A percentile compares a stretch with the other conserved stretches of the same genome.
Conservation (phyloP, 2,113 vertebrate species). For the Dryoscopus gambensis region DNA sequence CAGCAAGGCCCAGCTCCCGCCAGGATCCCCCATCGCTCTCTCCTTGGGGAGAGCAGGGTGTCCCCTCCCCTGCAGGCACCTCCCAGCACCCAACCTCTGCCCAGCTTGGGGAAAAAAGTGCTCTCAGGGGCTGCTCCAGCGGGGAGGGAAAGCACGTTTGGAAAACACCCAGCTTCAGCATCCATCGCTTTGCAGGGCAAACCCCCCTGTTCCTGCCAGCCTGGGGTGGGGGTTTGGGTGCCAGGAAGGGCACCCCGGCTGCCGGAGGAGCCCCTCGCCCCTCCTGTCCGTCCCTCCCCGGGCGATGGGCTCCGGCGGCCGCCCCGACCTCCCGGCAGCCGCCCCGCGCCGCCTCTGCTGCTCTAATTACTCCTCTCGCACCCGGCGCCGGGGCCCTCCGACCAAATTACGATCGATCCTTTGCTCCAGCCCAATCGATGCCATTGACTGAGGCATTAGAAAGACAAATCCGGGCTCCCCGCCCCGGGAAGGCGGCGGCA, state of each 20-base stretch:
- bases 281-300: background rate
- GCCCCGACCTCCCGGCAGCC: background rate
- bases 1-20: background rate
- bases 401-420: slow-evolving; percentile 74
- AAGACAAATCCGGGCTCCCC: slow-evolving; percentile 56
- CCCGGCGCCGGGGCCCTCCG: slow-evolving; percentile 22
- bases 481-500: background rate
- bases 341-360: background rate
- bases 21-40: fast-evolving
- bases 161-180: background rate
- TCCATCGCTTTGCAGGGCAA: background rate
- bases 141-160: fast-evolving
- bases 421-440: slow-evolving; percentile 65
- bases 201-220: background rate
- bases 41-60: background rate
- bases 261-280: background rate
- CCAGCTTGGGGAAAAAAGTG: fast-evolving
- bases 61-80: background rate
- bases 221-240: background rate
- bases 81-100: background rate
- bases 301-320: background rate
- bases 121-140: background rate
- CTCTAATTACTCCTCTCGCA: slow-evolving; percentile 67
- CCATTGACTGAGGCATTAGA: slow-evolving; percentile 65
- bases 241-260: background rate